A percentile compares a stretch with the other conserved stretches of the same genome.
phyloP scores from a whole-genome alignment of 1,140 invertebrate genomes.

The Scaptomyza graminum region DNA sequence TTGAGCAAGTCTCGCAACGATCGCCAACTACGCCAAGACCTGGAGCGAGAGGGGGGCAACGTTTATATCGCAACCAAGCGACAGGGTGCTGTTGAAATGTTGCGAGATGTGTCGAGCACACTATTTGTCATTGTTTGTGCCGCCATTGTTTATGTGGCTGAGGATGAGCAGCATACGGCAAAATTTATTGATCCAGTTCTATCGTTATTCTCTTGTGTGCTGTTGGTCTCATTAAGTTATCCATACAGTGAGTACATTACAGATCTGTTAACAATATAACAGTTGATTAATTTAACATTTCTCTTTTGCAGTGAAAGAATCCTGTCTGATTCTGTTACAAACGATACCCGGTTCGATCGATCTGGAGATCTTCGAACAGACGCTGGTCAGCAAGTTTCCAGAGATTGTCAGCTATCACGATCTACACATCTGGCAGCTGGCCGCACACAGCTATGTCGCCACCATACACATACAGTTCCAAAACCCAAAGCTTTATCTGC shows the following conservation, averaged over 20 bases:
- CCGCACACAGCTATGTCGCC: slow-evolving; percentile 88
- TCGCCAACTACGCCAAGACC: slow-evolving; percentile 63
- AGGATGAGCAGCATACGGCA: slow-evolving; percentile 85
- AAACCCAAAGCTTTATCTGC: slow-evolving; percentile 85
- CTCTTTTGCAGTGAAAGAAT: slow-evolving; percentile 88
- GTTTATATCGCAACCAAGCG: slow-evolving; percentile 78
- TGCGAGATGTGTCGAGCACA: slow-evolving; percentile 87
- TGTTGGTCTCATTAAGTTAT: slow-evolving; percentile 88
- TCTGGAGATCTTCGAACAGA: slow-evolving; percentile 87
- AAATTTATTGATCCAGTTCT: slow-evolving; percentile 90
- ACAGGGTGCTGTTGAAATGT: slow-evolving; percentile 85
- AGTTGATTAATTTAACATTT: background rate
- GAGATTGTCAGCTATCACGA: slow-evolving; percentile 92
- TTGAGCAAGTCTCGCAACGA: slow-evolving; percentile 82
- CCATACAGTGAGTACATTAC: slow-evolving; percentile 90
- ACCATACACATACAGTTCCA: slow-evolving; percentile 90
- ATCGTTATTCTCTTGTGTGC: slow-evolving; percentile 87
- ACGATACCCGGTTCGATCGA: slow-evolving; percentile 92
- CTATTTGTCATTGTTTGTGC: slow-evolving; percentile 89
- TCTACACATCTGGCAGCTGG: slow-evolving; percentile 92
- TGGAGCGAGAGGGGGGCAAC: slow-evolving; percentile 68
- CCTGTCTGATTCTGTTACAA: slow-evolving; percentile 90
- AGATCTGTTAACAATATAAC: slow-evolving; percentile 1
- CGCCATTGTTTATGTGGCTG: slow-evolving; percentile 87
- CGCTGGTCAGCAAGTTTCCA: slow-evolving; percentile 89